Percentiles rank a stretch among this genome's conserved stretches.
phyloP scores from a whole-genome alignment of 2,888 invertebrate genomes.

The Nymphalis c-album region DNA sequence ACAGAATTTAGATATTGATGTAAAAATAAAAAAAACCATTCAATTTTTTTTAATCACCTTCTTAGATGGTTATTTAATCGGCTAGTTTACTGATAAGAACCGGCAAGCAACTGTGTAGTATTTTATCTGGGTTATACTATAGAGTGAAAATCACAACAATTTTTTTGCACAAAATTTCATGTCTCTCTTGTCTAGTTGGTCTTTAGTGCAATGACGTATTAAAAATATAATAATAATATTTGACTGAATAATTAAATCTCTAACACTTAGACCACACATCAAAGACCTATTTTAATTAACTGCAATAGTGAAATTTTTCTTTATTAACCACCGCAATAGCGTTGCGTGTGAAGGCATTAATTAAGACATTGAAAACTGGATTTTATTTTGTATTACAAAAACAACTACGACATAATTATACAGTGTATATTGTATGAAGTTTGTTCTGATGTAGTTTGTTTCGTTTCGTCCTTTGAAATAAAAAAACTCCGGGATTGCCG shows the following conservation, averaged over 20 bases:
- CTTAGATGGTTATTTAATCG: no score
- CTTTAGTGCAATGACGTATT: no score
- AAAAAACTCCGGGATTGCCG: no score
- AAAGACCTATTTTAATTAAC: slow-evolving; percentile 69
- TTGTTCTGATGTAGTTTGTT: neutral
- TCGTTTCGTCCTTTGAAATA: no score
- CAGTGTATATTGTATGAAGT: neutral
- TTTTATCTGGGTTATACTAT: no score
- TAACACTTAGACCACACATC: slow-evolving; percentile 39
- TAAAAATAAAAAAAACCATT: neutral
- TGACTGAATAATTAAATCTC: slow-evolving; percentile 33
- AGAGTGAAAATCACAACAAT: no score
- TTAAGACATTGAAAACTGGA: slow-evolving; percentile 29
- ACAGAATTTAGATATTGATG: no score
- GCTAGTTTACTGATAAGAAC: no score
- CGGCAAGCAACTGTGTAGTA: no score
- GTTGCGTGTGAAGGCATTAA: slow-evolving; percentile 53
- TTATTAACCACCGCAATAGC: slow-evolving; percentile 57
- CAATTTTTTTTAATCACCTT: neutral
- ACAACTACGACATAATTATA: neutral
- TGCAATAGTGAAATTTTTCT: slow-evolving; percentile 64
- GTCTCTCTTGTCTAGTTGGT: no score
- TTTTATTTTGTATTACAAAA: slow-evolving; percentile 22
- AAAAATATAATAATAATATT: neutral
- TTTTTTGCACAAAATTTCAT: no score